Evolutionary conservation across 92 coral and sea anemone genomes (phyloP).

Genomic region (Muricea muricata): DNA sequence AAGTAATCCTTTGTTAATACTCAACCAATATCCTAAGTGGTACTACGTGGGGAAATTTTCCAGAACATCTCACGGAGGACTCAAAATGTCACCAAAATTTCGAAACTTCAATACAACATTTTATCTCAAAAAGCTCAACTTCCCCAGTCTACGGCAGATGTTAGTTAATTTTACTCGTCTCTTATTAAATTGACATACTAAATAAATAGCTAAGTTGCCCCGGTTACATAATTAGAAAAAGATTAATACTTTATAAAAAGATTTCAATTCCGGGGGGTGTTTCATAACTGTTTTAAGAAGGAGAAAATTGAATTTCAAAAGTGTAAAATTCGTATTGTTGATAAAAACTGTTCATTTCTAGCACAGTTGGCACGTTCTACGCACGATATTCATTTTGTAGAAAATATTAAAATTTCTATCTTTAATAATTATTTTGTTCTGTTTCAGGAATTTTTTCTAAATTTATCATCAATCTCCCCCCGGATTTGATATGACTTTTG

Average conservation of each 20-base stretch:
- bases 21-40: slow-evolving; percentile 14
- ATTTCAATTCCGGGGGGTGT: not conserved
- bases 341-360: too few species aligned
- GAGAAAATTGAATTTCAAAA: not conserved
- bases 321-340: too few species aligned
- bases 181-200: not conserved
- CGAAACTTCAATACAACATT: too few species aligned
- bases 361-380: too few species aligned
- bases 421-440: too few species aligned
- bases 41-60: too few species aligned
- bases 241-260: not conserved
- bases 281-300: not conserved
- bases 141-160: too few species aligned
- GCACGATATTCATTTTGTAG: too few species aligned
- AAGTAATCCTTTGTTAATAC: slow-evolving; percentile 23
- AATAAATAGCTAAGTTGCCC: not conserved
- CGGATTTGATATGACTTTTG: not conserved
- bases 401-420: too few species aligned
- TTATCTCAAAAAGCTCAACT: too few species aligned
- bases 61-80: too few species aligned
- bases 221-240: not conserved
- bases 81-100: too few species aligned
- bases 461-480: not conserved
- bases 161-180: not conserved
- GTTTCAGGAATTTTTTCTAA: not conserved